These are phyloP conservation scores for Hypselothyrea guttata DNA, from an alignment of 2,888 invertebrate genomes.

Conservation along the genomic window DNA sequence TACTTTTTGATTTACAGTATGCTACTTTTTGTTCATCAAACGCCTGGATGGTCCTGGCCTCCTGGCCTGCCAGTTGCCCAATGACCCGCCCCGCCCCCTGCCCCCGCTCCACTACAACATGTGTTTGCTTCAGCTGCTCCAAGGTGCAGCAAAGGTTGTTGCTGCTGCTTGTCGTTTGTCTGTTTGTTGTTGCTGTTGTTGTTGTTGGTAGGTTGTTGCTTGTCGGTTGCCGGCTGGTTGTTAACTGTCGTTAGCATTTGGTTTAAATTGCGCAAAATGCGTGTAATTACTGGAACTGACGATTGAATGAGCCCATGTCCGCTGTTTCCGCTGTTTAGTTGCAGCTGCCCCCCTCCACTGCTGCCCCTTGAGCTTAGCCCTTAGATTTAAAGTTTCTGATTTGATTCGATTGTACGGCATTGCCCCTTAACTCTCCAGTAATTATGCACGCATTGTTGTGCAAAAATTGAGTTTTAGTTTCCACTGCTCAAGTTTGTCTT, in stretches of 20 bases:
- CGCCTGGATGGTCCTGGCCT: constrained; percentile 51
- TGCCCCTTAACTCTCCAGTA: constrained; percentile 35
- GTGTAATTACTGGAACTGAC: constrained; percentile 78
- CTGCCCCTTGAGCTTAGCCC: constrained; percentile 26
- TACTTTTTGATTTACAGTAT: constrained; percentile 78
- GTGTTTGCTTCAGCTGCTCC: constrained; percentile 43
- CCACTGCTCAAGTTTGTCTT: constrained; percentile 56
- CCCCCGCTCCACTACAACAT: neutral
- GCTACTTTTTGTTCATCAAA: constrained; percentile 76
- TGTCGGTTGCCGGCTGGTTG: constrained; percentile 64
- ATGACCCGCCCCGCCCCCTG: neutral
- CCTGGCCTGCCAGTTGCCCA: constrained; percentile 15
- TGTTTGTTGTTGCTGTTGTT: constrained; percentile 4
- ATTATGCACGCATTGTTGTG: constrained; percentile 72
- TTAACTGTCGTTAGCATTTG: constrained; percentile 77
- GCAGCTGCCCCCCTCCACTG: constrained; percentile 48
- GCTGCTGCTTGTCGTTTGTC: constrained; percentile 26
- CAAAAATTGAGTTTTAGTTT: constrained; percentile 67
- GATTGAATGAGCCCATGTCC: constrained; percentile 72
- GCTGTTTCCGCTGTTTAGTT: constrained; percentile 33
- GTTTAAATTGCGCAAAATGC: constrained; percentile 77
- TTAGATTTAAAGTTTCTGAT: constrained; percentile 69
- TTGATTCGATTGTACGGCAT: constrained; percentile 54
- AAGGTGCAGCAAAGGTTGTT: constrained; percentile 74
- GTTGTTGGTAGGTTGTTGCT: constrained; percentile 39